Conservation (phyloP, 2,888 invertebrate species). For the Volucella bombylans region DNA sequence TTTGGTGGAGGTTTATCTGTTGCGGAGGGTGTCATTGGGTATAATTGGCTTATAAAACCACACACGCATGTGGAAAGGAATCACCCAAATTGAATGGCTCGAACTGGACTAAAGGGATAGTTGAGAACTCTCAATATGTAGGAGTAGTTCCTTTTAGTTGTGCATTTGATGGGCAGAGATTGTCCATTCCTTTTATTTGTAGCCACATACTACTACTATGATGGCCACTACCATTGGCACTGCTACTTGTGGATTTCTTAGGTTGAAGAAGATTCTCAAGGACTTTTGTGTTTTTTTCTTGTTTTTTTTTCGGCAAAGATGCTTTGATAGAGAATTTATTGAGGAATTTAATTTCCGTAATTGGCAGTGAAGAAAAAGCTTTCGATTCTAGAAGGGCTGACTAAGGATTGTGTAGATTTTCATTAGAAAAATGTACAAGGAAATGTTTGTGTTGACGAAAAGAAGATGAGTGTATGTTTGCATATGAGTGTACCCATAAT, state of each 20-base stretch:
- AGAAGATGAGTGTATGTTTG: too few relatives aligned
- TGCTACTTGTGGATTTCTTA: conserved; percentile 60
- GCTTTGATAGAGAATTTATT: conserved; percentile 36
- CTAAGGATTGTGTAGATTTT: too few relatives aligned
- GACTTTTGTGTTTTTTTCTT: conserved; percentile 16
- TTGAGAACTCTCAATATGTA: conserved; percentile 63
- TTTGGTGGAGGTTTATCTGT: conserved; percentile 9
- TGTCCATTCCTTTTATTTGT: conserved; percentile 51
- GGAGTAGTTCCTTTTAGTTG: conserved; percentile 43
- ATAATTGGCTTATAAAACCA: conserved; percentile 48
- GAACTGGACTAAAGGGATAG: not conserved
- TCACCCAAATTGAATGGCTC: conserved; percentile 36
- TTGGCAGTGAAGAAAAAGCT: conserved; percentile 29
- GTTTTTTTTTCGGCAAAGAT: not conserved
- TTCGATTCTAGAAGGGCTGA: too few relatives aligned
- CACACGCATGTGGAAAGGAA: conserved; percentile 29
- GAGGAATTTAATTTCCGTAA: conserved; percentile 46
- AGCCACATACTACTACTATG: not conserved
- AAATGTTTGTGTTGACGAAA: too few relatives aligned
- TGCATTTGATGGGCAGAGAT: conserved; percentile 67
- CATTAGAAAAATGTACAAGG: too few relatives aligned
- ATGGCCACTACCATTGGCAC: too few relatives aligned
- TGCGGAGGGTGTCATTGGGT: not conserved
- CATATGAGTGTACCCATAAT: too few relatives aligned
- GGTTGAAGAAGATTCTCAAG: conserved; percentile 33